Conservation (phyloP, 2,888 invertebrate genomes). For the Steinernema carpocapsae region DNA sequence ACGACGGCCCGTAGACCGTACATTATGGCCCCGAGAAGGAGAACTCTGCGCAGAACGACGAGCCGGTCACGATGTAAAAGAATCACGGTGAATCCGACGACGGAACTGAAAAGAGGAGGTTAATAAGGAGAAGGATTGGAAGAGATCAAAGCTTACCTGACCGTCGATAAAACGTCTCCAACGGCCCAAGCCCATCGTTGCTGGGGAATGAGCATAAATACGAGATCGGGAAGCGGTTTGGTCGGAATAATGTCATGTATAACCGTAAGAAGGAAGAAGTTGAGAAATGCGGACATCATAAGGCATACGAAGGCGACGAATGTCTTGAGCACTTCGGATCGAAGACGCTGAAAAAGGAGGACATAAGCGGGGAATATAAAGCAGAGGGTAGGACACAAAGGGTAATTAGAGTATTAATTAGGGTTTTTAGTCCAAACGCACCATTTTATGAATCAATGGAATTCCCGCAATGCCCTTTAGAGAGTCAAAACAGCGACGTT, state of each 20-base stretch:
- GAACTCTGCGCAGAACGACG: slow-evolving; percentile 64
- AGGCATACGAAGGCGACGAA: slow-evolving; percentile 62
- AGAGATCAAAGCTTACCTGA: slow-evolving; percentile 52
- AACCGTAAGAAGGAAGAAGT: slow-evolving; percentile 67
- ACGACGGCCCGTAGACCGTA: slow-evolving; percentile 61
- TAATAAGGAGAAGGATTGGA: slow-evolving; percentile 12
- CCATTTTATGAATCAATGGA: too few relatives aligned
- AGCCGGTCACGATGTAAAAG: slow-evolving; percentile 63
- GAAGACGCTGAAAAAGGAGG: slow-evolving; percentile 41
- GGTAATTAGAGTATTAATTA: background rate
- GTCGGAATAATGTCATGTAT: slow-evolving; percentile 66
- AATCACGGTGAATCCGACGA: slow-evolving; percentile 64
- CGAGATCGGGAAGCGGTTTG: slow-evolving; percentile 61
- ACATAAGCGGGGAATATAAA: background rate
- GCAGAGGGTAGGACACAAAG: background rate
- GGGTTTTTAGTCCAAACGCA: too few relatives aligned
- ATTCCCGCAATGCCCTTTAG: background rate
- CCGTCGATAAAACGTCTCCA: slow-evolving; percentile 65
- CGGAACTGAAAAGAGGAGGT: slow-evolving; percentile 53
- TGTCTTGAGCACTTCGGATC: slow-evolving; percentile 62
- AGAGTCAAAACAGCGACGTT: background rate
- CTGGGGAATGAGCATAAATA: slow-evolving; percentile 65
- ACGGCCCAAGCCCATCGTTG: slow-evolving; percentile 69
- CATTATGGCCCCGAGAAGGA: slow-evolving; percentile 64
- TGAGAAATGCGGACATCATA: slow-evolving; percentile 64